Evolutionary conservation across 1,140 invertebrate genomes (phyloP).

Genomic region (Babylonia areolata): DNA sequence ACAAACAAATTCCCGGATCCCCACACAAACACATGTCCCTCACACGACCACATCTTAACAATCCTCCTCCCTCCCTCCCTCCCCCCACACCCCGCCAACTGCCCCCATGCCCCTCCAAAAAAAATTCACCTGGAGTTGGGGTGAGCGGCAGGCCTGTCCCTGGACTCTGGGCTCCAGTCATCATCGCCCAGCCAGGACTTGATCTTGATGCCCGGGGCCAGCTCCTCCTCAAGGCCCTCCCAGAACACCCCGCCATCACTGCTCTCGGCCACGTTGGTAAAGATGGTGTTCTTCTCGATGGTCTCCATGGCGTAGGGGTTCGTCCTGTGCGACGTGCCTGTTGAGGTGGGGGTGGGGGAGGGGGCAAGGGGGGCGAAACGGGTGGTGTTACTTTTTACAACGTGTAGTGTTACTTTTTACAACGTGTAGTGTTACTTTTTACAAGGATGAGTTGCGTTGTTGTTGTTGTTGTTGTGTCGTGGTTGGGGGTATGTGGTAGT

Average conservation of each 20-base stretch:
- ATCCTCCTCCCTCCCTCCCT: neutral
- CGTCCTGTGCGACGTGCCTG: constrained; percentile 89
- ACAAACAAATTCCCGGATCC: no score
- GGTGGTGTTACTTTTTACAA: no score
- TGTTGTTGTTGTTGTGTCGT: no score
- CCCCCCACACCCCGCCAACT: no score
- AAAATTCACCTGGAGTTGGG: constrained; percentile 82
- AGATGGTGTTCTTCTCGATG: constrained; percentile 94
- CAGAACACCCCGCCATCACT: constrained; percentile 90
- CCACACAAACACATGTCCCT: no score
- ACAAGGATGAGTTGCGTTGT: no score
- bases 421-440: no score
- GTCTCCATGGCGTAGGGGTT: constrained; percentile 99
- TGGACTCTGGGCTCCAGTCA: constrained; percentile 78
- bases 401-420: no score
- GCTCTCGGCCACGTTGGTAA: constrained; percentile 98
- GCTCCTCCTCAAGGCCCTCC: constrained; percentile 96
- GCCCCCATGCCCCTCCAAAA: no score
- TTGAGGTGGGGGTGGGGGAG: neutral
- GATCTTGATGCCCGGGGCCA: constrained; percentile 89
- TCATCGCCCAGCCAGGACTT: constrained; percentile 73
- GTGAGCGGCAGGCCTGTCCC: constrained; percentile 71
- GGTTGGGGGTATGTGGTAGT: no score
- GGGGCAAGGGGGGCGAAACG: no score
- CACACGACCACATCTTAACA: neutral